Base-by-base conservation (phyloP, 2,888 invertebrate species). In the Chrysomela aeneicollis region DNA sequence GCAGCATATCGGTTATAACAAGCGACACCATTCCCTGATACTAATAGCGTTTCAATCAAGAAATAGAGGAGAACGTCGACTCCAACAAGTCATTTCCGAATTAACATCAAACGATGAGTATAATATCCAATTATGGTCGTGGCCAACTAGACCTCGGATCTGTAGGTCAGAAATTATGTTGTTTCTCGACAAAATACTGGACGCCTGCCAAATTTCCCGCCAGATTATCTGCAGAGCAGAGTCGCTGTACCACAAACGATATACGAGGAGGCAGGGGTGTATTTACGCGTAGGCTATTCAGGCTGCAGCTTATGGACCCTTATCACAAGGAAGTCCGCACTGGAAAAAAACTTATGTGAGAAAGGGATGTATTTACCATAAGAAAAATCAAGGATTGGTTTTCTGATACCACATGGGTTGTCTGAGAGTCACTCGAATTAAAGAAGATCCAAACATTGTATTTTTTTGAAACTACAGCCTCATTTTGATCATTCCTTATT, bases 71-170 rank as follows among this genome's bases (percentile, higher is more conserved):
- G 69, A 74, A 71, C 73, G 71, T 71, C 67, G 70, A 71, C 71
- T 73, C 68, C 70, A 74, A 75, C 73, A 74, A 74, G 73, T 77
- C 75, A 73, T 76, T 77, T 71, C 68, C 72, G 71, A 76, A 74
- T 77, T 77, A 77, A 76, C 74, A 78, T 77, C 79, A 76, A 77
- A 77, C 75, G 75, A 74, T 73, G 71, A 75, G 74, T 76, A 76
- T 77, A 78, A 78, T 71, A 69, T 70, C 73, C 77, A 77, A 78
- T 79, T 77, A 77, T 74, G 74, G 75, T 73, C 70, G 59, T 35
- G 49, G 42, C 51, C 35, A 63, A 67, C 51, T 6, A 51, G 22
- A 51, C 46, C 61, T 57, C 54, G 50, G 53, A 61, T 67, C 54
- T 59, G 61, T 61, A 58, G 61, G 26, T 22, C 61, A 61, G 63